Base-by-base conservation (phyloP, 2,797 vertebrate genomes). In the Lutjanus argentimaculatus region DNA sequence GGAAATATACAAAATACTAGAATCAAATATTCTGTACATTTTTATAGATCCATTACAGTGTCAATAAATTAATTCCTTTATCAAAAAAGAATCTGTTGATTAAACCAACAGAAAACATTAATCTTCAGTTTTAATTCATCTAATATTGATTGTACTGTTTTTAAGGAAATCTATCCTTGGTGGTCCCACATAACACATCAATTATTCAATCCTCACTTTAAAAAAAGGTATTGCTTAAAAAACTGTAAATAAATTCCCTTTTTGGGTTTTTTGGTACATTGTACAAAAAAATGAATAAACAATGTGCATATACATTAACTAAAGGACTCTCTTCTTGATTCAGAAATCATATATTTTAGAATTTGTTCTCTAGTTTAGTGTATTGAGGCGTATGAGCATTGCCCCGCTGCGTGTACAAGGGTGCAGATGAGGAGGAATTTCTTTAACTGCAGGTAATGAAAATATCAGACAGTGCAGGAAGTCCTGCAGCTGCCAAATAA, bases 151-250 rank as follows among this genome's bases (percentile, higher is more conserved):
- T 93, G 89, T 91, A 86, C 77, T 74, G 15, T 82, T 72, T 88
- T 64, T 52, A 70, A 85, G 82, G 80, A 87, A 53, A 76, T 82
- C 7, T 76, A 52, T 86, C 80, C 82, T 88, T 53, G 16, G 71
- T 90, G 90, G 87, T 91, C 89, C 87, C 84, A 72, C 80, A 78
- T 40, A 89, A 87, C 79, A 85, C 67, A 74, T 72, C 21, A 10
- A 48, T 72, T 16, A 65, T 75, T 77, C 2, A 72, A 72, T 72
- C 43, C 2, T 72, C n/a, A 83, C 52, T 72, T 82, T 77, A 73
- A 88, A 71, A 71, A 92, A 86, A 82, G 8, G 21, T 90, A 90
- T 89, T 90, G 75, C 77, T 85, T 84, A 74, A 79, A 90, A 91
- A 91, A 79, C 8, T 30, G 61, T 75, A 51, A 83, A 88, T 73